phyloP scores from a whole-genome alignment of 2,797 vertebrate species.

The Urocyon cinereoargenteus region DNA sequence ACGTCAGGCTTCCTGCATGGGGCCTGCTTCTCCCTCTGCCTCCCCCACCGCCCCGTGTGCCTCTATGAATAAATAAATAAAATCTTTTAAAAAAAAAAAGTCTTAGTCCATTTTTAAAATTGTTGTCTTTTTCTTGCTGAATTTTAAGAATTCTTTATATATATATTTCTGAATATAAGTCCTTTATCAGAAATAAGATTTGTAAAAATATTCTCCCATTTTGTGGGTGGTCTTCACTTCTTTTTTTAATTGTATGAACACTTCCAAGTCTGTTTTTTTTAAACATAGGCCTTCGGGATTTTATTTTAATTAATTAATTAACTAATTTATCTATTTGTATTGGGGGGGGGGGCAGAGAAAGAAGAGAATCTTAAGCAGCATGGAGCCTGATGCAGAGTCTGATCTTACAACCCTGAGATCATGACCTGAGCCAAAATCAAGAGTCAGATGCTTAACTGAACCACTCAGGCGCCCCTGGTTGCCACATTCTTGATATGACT shows the following conservation, averaged over 20 bases:
- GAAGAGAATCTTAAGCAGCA: background rate
- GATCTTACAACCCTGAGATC: background rate
- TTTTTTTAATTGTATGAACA: background rate
- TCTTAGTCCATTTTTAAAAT: background rate
- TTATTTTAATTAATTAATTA: background rate
- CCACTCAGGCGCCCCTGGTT: background rate
- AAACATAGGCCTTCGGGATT: background rate
- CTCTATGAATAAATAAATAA: too few relatives aligned
- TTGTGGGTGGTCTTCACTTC: background rate
- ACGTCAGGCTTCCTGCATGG: too few relatives aligned
- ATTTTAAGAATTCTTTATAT: background rate
- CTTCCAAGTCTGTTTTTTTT: background rate
- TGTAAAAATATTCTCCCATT: background rate
- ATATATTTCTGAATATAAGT: background rate
- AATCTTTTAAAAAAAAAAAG: background rate
- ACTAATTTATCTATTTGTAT: background rate
- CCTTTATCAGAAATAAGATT: background rate
- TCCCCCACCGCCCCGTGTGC: too few relatives aligned
- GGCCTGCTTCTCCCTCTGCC: too few relatives aligned
- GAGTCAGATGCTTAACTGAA: background rate
- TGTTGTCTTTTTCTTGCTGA: constrained; percentile 15
- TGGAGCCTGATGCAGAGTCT: background rate
- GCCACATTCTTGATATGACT: background rate
- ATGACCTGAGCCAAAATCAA: background rate
- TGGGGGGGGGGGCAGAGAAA: background rate